These are phyloP conservation scores for Calliphora vicina DNA, from an alignment of 1,140 invertebrate species.

Conservation along the genomic window DNA sequence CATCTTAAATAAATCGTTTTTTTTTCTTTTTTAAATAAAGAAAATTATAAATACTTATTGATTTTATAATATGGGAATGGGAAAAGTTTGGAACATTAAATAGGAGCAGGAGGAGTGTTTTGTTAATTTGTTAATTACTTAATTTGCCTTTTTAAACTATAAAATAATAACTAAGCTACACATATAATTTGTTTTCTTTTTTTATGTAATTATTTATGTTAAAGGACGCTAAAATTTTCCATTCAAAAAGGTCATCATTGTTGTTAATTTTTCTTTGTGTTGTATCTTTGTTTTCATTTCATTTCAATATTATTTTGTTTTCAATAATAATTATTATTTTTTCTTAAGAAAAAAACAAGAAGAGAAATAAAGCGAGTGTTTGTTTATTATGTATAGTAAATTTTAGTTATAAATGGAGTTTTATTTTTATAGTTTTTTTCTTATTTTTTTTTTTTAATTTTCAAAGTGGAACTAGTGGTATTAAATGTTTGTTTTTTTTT, in stretches of 20 bases:
- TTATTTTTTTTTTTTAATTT: slow-evolving; percentile 1
- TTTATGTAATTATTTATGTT: neutral
- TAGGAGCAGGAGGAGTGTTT: too few species aligned
- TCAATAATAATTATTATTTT: neutral
- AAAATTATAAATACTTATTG: too few species aligned
- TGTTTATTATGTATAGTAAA: neutral
- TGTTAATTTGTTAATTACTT: too few species aligned
- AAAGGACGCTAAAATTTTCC: slow-evolving; percentile 32
- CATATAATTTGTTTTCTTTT: slow-evolving; percentile 2
- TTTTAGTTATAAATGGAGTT: neutral
- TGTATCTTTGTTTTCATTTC: neutral
- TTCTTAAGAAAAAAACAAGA: neutral
- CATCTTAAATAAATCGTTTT: too few species aligned
- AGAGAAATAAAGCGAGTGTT: slow-evolving; percentile 25
- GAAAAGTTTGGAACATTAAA: too few species aligned
- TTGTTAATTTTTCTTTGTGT: neutral
- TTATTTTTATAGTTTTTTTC: slow-evolving; percentile 5
- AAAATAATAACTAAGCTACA: slow-evolving; percentile 22
- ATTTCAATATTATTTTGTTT: slow-evolving; percentile 11
- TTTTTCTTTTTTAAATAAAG: too few species aligned
- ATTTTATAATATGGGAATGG: too few species aligned
- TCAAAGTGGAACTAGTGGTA: neutral
- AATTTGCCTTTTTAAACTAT: neutral
- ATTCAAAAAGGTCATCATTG: slow-evolving; percentile 24
- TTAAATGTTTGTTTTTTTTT: neutral